Conservation (phyloP, 2,888 invertebrate species). For the Euzetes globulus region DNA sequence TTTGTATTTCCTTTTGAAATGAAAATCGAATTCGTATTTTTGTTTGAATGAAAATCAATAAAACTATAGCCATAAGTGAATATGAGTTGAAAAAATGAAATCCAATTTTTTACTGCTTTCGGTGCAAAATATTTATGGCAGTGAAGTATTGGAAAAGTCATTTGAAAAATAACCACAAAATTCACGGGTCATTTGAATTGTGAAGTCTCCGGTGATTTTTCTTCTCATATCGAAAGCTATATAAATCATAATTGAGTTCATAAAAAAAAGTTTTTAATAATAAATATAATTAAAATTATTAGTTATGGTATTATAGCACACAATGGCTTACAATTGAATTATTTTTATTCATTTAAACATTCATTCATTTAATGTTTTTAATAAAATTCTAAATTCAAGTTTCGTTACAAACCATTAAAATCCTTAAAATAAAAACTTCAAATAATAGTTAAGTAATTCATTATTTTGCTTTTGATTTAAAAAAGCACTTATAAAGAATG, state of each 20-base stretch:
- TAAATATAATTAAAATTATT: too few relatives aligned
- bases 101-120: not conserved
- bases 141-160: not conserved
- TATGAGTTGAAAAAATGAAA: not conserved
- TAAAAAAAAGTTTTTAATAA: not conserved
- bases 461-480: too few relatives aligned
- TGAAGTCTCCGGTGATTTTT: not conserved
- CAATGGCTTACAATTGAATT: too few relatives aligned
- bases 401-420: too few relatives aligned
- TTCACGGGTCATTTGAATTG: not conserved
- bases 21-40: not conserved
- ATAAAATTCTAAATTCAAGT: too few relatives aligned
- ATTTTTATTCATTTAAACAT: too few relatives aligned
- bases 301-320: too few relatives aligned
- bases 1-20: not conserved
- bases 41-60: not conserved
- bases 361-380: too few relatives aligned
- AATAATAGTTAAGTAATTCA: too few relatives aligned
- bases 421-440: too few relatives aligned
- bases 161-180: slow-evolving; percentile 1
- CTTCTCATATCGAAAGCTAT: not conserved
- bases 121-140: not conserved
- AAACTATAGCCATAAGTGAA: not conserved
- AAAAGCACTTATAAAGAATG: too few relatives aligned
- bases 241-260: not conserved